Evolutionary conservation across 2,888 invertebrate species (phyloP), one percentile per base, ranked within the genome.

Genomic region (Cataglyphis rosenhaueri): DNA sequence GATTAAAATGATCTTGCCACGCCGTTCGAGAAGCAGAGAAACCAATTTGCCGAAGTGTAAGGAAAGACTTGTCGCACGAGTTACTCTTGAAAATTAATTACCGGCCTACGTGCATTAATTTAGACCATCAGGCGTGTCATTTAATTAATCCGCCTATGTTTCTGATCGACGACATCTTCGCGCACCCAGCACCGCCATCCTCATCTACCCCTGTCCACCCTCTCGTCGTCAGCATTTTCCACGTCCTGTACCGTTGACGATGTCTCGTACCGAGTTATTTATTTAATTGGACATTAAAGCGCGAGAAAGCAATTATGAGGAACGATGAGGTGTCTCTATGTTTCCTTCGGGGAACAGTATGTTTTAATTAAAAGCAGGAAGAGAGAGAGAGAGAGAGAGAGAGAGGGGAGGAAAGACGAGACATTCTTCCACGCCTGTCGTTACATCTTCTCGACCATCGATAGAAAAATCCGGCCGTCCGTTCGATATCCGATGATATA

Each of bases 281-380:
- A 75, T 83, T 84, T 84, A 84, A 84, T 84, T 84, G 84, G 84
- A 70, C 83, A 75, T 84, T 82, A 75, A 68, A 65, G 66, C 68
- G 75, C 68, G 62, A 70, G 52, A 74, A 66, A 84, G 82, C 83
- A 83, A 84, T 84, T 84, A 84, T 65, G 74, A 73, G 82, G 29
- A 74, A 83, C 18, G 81, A 74, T 65, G 81, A 75, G 74, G 21
- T 64, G 64, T 74, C 74, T 65, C 74, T 74, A 73, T 74, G 65
- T 65, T 74, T 4, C 25, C 64, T 74, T 41, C 32, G 18, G 29
- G 44, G 65, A 65, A 76, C 65, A 38, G 35, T 76, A 76, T 81
- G 38, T 81, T 82, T 68, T 78, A 61, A 79, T 62, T 79, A 48
- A 82, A 73, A 29, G 25, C 68, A 86, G 83, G 83, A 48, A 15